These are phyloP conservation scores for Gavialis gangeticus DNA, from an alignment of 2,113 vertebrate species.

Conservation along the genomic window DNA sequence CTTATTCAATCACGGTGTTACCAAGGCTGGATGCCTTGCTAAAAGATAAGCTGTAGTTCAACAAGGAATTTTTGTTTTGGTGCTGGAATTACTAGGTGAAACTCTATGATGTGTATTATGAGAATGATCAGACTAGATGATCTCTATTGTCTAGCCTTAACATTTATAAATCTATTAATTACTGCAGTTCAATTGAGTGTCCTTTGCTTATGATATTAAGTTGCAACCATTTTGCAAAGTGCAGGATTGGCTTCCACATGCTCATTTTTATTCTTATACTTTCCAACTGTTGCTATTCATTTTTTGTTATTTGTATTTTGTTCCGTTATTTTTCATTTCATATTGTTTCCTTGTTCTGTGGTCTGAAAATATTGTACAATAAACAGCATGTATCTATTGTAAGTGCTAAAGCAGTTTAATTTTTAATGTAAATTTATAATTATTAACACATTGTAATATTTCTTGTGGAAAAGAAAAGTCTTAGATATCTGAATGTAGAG, in stretches of 20 bases:
- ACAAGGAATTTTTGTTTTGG: not conserved
- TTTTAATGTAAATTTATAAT: not conserved
- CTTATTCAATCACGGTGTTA: not conserved
- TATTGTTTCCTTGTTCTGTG: not conserved
- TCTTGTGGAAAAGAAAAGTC: not conserved
- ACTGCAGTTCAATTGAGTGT: not conserved
- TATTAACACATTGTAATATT: not conserved
- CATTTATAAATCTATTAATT: not conserved
- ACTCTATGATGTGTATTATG: not conserved
- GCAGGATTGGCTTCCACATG: not conserved
- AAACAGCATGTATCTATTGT: not conserved
- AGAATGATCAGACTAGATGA: not conserved
- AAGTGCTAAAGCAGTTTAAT: not conserved
- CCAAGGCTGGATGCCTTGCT: not conserved
- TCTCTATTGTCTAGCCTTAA: not conserved
- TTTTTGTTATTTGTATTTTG: not conserved
- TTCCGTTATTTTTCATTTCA: not conserved
- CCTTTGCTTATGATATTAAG: accelerated
- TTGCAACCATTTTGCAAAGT: not conserved
- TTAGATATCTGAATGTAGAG: not conserved
- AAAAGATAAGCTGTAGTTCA: not conserved
- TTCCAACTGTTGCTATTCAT: not conserved
- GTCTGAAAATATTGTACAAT: not conserved
- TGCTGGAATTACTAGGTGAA: not conserved
- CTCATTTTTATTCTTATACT: not conserved